Evolutionary conservation across 2,113 vertebrate genomes (phyloP).

Genomic region (Anguilla japonica): DNA sequence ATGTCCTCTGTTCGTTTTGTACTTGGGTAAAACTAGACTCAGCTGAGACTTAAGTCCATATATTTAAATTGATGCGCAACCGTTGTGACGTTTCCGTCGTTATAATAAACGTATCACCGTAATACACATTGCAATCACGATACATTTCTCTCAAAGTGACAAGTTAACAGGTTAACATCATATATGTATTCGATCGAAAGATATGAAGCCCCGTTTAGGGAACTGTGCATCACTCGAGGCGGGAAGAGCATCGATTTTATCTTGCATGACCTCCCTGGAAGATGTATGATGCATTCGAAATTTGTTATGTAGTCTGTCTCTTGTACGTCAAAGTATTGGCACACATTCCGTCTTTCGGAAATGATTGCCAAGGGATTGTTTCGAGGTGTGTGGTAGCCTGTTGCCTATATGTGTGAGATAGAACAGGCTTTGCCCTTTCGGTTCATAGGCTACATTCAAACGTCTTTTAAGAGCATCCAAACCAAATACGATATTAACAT

Average conservation of each 20-base stretch:
- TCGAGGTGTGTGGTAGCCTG: neutral
- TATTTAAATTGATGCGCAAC: neutral
- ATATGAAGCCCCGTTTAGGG: constrained; percentile 12
- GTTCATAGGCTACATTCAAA: neutral
- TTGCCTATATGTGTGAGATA: neutral
- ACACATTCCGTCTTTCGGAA: neutral
- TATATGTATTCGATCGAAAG: neutral
- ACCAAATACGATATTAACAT: neutral
- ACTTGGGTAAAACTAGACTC: neutral
- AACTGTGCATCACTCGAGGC: neutral
- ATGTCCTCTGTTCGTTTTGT: constrained; percentile 42
- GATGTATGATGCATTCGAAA: constrained; percentile 10
- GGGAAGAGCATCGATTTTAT: constrained; percentile 25
- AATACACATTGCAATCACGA: neutral
- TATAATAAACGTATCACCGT: neutral
- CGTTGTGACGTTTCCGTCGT: neutral
- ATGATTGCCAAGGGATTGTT: neutral
- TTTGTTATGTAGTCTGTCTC: constrained; percentile 2
- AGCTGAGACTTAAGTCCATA: neutral
- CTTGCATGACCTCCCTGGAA: constrained; percentile 15
- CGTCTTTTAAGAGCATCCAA: neutral
- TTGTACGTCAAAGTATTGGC: constrained; percentile 10
- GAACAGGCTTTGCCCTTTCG: too few relatives aligned
- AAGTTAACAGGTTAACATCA: neutral
- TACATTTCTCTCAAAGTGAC: neutral